Conservation (phyloP, 2,797 vertebrate species). For the Moxostoma hubbsi region DNA sequence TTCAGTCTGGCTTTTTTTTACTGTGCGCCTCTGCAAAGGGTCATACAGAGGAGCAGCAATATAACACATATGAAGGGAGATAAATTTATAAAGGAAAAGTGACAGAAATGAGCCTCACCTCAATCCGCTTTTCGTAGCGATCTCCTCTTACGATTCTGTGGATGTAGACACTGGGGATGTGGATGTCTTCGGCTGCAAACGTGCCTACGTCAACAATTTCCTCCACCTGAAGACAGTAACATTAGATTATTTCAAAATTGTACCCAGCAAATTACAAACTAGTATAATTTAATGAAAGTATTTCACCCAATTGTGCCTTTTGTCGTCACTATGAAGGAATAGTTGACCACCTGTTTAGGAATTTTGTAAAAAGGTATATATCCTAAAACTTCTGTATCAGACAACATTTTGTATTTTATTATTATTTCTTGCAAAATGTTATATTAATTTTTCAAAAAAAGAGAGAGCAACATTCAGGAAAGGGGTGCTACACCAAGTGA, state of each 20-base stretch:
- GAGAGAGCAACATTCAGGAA: too few species aligned
- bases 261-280: too few species aligned
- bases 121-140: conserved; percentile 94
- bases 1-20: conserved; percentile 79
- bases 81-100: conserved; percentile 16
- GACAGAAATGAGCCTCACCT: conserved; percentile 77
- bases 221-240: conserved; percentile 83
- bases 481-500: too few species aligned
- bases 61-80: not conserved
- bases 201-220: conserved; percentile 94
- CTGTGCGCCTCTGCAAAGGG: conserved; percentile 83
- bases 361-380: too few species aligned
- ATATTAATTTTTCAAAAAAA: too few species aligned
- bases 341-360: too few species aligned
- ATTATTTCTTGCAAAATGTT: too few species aligned
- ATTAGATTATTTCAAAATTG: not conserved
- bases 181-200: conserved; percentile 93
- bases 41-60: conserved; percentile 16
- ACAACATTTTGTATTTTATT: too few species aligned
- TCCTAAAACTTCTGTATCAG: too few species aligned
- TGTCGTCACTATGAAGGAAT: too few species aligned
- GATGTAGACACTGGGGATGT: conserved; percentile 94
- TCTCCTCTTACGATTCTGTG: conserved; percentile 89
- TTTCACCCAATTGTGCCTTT: too few species aligned
- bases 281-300: not conserved